Base-by-base conservation (phyloP, 2,113 vertebrate genomes). In the Chaetodon trifascialis region DNA sequence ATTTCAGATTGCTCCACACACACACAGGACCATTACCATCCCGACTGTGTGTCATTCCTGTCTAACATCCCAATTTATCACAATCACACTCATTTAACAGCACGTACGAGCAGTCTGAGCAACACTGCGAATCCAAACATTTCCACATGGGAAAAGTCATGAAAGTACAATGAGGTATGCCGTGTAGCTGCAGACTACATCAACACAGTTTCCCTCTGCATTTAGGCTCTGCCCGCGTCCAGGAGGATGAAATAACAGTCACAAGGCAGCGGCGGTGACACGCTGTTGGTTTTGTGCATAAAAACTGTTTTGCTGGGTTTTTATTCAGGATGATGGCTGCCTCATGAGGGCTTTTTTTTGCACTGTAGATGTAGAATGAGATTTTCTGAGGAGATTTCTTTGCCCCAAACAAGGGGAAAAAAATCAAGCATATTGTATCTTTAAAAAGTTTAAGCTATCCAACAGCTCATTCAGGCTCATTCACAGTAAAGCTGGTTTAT, bases 21-120 rank as follows among this genome's bases (percentile, higher is more conserved):
- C 84, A 92, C 84, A 86, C 73, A 80, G 56, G 54, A 82, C 84
- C 84, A 94, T 95, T 95, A 95, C 88, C 89, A 84, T 94, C 88
- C 87, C 68, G 90, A 91, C 91, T 84, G 84, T 55, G 88, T 94
- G 95, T 93, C 94, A 93, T 88, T 90, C 88, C 87, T 80, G 92
- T 93, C 92, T 79, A 93, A 92, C 89, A 77, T 91, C 90, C 89
- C 87, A 94, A 95, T 95, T 95, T 89, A 94, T 95, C 95, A 94
- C 92, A 92, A 93, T 95, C 92, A 87, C 80, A 86, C 89, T 88
- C 83, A 90, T 93, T 92, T 93, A 94, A 78, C 78, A 55, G 69
- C 83, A 55, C 65, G 9, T 88, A 73, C 93, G 93, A 93, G 30
- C 93, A 93, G 30, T 88, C 80, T 80, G 88, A 90, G 88, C 87